Conservation (phyloP, 2,888 invertebrate genomes). For the Anarsia innoxiella region DNA sequence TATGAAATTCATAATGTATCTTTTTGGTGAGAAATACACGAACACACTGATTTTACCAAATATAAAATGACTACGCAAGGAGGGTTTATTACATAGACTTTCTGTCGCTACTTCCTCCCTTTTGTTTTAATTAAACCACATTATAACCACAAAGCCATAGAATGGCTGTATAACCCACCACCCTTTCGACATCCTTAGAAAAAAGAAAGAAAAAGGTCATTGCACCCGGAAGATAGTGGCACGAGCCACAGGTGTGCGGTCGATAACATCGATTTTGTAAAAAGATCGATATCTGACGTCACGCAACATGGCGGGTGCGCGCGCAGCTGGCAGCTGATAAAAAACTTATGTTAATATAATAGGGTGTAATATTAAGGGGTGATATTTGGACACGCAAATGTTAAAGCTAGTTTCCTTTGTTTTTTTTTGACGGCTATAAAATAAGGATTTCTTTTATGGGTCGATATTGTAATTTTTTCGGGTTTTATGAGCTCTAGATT, state of each 20-base stretch:
- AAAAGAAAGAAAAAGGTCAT: slow-evolving; percentile 43
- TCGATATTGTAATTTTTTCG: too few relatives aligned
- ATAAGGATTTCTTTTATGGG: slow-evolving; percentile 6
- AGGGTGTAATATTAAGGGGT: slow-evolving; percentile 47
- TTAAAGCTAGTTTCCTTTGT: slow-evolving; percentile 3
- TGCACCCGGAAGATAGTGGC: slow-evolving; percentile 56
- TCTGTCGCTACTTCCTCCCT: neutral
- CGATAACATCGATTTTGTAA: slow-evolving; percentile 57
- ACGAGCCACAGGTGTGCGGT: slow-evolving; percentile 61
- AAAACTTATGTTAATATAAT: slow-evolving; percentile 41
- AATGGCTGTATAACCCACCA: neutral
- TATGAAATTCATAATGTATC: too few relatives aligned
- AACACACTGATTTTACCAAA: too few relatives aligned
- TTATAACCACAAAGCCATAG: slow-evolving; percentile 24
- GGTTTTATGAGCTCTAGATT: too few relatives aligned
- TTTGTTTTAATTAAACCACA: too few relatives aligned
- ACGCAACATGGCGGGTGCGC: slow-evolving; percentile 45
- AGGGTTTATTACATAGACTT: too few relatives aligned
- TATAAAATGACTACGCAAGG: too few relatives aligned
- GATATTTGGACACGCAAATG: slow-evolving; percentile 32
- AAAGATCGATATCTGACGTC: slow-evolving; percentile 67
- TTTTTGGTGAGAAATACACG: too few relatives aligned
- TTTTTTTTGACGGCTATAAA: slow-evolving; percentile 3
- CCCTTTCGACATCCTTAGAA: slow-evolving; percentile 13
- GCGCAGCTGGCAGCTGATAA: slow-evolving; percentile 53